Evolutionary conservation across 2,888 invertebrate species (phyloP).

Genomic region (Meta bourneti): DNA sequence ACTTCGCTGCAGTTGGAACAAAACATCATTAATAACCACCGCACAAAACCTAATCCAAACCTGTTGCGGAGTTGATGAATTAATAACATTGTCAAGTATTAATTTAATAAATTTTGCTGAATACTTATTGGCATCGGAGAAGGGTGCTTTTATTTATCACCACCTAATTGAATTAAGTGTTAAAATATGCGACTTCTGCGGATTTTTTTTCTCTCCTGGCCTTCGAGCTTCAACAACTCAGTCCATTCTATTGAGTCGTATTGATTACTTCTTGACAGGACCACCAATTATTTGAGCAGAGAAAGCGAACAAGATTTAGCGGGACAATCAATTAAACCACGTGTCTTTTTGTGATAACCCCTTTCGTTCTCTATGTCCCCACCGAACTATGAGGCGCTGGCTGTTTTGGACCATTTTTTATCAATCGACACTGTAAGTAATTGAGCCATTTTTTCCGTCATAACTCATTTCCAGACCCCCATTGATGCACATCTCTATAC

Average conservation of each 20-base stretch:
- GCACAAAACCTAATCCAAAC: neutral
- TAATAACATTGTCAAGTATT: neutral
- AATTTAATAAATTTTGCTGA: neutral
- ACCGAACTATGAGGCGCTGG: too few relatives aligned
- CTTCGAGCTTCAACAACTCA: neutral
- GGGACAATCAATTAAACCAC: neutral
- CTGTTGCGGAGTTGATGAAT: neutral
- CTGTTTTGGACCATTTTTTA: neutral
- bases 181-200: neutral
- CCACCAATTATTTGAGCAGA: neutral
- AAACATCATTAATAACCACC: neutral
- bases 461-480: slow-evolving; percentile 30
- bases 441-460: slow-evolving; percentile 37
- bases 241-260: neutral
- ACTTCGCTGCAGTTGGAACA: neutral
- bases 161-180: neutral
- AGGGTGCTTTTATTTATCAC: neutral
- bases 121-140: neutral
- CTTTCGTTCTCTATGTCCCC: neutral
- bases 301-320: neutral
- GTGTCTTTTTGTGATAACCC: neutral
- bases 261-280: neutral
- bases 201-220: neutral
- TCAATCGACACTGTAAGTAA: slow-evolving; percentile 31
- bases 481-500: slow-evolving; percentile 40